Evolutionary conservation across 2,888 invertebrate species (phyloP).

Genomic region (Lasioglossum oenotherae): DNA sequence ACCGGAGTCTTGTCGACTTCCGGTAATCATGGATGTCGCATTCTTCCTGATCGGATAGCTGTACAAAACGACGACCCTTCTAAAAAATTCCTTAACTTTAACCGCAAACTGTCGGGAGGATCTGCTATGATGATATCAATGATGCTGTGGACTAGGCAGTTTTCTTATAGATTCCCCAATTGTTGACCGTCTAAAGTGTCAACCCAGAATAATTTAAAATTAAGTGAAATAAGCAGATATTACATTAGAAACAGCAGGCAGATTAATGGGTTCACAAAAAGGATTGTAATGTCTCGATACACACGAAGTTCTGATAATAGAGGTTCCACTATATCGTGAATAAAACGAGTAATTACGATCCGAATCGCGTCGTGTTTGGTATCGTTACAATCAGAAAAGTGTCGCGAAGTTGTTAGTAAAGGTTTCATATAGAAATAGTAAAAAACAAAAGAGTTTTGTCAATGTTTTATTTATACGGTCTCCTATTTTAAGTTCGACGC

Average conservation of each 20-base stretch:
- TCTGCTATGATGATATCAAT: background rate
- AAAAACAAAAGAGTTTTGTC: background rate
- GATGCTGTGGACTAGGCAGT: background rate
- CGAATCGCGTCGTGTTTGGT: background rate
- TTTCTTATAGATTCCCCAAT: background rate
- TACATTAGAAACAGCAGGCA: no score
- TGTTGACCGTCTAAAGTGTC: no score
- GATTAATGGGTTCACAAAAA: background rate
- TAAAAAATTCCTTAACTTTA: background rate
- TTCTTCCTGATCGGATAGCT: slow-evolving; percentile 22
- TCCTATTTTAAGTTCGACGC: no score
- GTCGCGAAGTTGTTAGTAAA: background rate
- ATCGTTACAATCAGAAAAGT: background rate
- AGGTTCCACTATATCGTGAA: background rate
- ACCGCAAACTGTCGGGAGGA: background rate
- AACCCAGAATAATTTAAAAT: no score
- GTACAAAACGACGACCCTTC: slow-evolving; percentile 3
- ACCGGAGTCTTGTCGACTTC: slow-evolving; percentile 55
- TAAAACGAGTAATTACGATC: background rate
- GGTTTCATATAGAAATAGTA: background rate
- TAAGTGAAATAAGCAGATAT: no score
- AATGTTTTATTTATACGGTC: no score
- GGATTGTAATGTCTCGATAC: background rate
- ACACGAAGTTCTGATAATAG: background rate
- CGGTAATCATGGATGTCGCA: slow-evolving; percentile 37